Base-by-base conservation (phyloP, 1,140 invertebrate genomes). In the Alviniconcha marisindica region DNA sequence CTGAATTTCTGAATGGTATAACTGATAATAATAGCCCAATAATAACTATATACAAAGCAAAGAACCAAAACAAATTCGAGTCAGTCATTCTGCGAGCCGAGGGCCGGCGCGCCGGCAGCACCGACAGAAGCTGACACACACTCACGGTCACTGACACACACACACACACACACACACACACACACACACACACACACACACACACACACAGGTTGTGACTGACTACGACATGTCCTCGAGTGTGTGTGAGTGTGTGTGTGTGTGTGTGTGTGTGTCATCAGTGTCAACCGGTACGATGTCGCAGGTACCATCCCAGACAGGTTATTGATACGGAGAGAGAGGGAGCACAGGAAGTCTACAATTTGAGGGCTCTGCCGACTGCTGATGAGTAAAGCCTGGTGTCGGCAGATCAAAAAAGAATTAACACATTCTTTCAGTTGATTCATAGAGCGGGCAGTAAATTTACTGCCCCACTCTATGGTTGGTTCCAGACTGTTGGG, bases 161-260 rank as follows among this genome's bases (percentile, higher is more conserved):
- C 56, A 24, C 56, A 4, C 56, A 60, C 56, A 60, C 56, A 60
- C 56, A 60, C 56, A 60, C 56, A 60, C 56, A 60, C 56, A 60
- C 56, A 60, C 56, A 60, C 56, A 60, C 56, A 60, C 56, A 60
- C 56, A 60, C 18, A 60, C 56, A 60, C 56, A 60, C 15, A 60
- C 28, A 14, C 28, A 10, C 36, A 28, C 31, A 12, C 48, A 7
- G 7, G 28, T 33, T 21, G 36, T 10, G 21, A n/a, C n/a, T n/a
- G n/a, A n/a, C n/a, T n/a, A n/a, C n/a, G n/a, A n/a, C n/a, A n/a
- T n/a, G n/a, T n/a, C n/a, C n/a, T n/a, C n/a, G n/a, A n/a, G n/a
- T n/a, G n/a, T n/a, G n/a, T n/a, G n/a, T n/a, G n/a, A n/a, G n/a
- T n/a, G n/a, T n/a, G n/a, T n/a, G n/a, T n/a, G n/a, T n/a, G n/a